phyloP scores from a whole-genome alignment of 1,140 invertebrate species.

The Bombyx mori region DNA sequence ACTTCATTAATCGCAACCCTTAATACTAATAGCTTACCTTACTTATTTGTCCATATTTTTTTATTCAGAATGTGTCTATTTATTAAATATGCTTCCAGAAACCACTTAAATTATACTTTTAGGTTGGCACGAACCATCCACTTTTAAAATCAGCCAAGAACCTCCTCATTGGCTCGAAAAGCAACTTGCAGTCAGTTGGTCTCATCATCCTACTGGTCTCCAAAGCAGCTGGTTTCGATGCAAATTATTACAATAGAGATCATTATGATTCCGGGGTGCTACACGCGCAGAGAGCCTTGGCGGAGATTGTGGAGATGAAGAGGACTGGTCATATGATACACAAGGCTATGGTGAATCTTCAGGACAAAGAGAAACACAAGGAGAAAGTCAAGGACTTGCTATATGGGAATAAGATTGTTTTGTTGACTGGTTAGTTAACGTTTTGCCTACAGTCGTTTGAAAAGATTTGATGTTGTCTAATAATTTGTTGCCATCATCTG shows the following conservation, averaged over 20 bases:
- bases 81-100: too few species aligned
- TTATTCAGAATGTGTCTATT: too few species aligned
- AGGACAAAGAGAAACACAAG: slow-evolving; percentile 51
- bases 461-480: too few species aligned
- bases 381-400: slow-evolving; percentile 47
- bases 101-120: background rate
- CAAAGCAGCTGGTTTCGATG: slow-evolving; percentile 76
- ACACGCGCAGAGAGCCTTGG: slow-evolving; percentile 80
- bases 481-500: too few species aligned
- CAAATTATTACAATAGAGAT: slow-evolving; percentile 25
- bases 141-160: slow-evolving; percentile 56
- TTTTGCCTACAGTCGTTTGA: background rate
- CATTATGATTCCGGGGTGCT: slow-evolving; percentile 44
- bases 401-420: slow-evolving; percentile 93
- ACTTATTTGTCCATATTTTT: too few species aligned
- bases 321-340: slow-evolving; percentile 93
- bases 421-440: slow-evolving; percentile 78
- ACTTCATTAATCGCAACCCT: too few species aligned
- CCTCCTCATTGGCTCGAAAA: slow-evolving; percentile 67
- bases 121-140: slow-evolving; percentile 59
- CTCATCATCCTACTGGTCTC: slow-evolving; percentile 88
- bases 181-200: slow-evolving; percentile 89
- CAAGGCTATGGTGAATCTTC: slow-evolving; percentile 86
- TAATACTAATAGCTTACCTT: too few species aligned
- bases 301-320: slow-evolving; percentile 96